Conservation (phyloP, 2,888 invertebrate genomes). For the Amiota mariae region DNA sequence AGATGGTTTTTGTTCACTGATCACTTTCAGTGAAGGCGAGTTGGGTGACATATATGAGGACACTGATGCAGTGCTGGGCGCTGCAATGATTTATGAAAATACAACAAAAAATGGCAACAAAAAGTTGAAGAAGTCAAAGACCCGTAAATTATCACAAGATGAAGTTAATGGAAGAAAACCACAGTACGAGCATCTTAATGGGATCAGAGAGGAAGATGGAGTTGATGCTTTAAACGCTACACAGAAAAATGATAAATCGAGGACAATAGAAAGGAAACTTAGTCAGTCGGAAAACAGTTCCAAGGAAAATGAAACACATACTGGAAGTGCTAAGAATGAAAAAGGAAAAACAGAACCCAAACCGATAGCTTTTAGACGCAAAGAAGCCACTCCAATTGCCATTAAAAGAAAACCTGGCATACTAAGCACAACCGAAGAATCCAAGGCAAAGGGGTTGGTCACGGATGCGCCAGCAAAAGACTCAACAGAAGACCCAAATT, state of each 20-base stretch:
- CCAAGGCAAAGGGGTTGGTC: slow-evolving; percentile 21
- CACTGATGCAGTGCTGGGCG: slow-evolving; percentile 66
- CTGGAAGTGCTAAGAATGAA: slow-evolving; percentile 24
- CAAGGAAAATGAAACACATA: slow-evolving; percentile 44
- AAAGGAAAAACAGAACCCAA: neutral
- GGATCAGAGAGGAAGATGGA: slow-evolving; percentile 29
- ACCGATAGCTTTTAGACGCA: slow-evolving; percentile 20
- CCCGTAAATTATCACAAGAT: slow-evolving; percentile 52
- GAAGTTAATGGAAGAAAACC: slow-evolving; percentile 42
- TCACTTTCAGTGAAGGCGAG: slow-evolving; percentile 84
- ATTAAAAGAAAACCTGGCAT: slow-evolving; percentile 51
- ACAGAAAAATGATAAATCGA: neutral
- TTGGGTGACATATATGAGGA: slow-evolving; percentile 77
- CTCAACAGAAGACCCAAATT: neutral
- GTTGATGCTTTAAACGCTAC: slow-evolving; percentile 42
- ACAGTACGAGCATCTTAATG: slow-evolving; percentile 49
- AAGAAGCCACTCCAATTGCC: slow-evolving; percentile 45
- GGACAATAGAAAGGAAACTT: neutral
- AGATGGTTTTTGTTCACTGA: slow-evolving; percentile 91
- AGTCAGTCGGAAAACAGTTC: slow-evolving; percentile 53
- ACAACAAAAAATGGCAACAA: slow-evolving; percentile 37
- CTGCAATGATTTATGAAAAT: slow-evolving; percentile 52
- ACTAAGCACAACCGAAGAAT: slow-evolving; percentile 38
- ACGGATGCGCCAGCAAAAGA: neutral
- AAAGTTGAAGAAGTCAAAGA: slow-evolving; percentile 55